These are phyloP conservation scores for Xerus rutilus DNA, from an alignment of 2,797 vertebrate genomes.

Conservation along the genomic window DNA sequence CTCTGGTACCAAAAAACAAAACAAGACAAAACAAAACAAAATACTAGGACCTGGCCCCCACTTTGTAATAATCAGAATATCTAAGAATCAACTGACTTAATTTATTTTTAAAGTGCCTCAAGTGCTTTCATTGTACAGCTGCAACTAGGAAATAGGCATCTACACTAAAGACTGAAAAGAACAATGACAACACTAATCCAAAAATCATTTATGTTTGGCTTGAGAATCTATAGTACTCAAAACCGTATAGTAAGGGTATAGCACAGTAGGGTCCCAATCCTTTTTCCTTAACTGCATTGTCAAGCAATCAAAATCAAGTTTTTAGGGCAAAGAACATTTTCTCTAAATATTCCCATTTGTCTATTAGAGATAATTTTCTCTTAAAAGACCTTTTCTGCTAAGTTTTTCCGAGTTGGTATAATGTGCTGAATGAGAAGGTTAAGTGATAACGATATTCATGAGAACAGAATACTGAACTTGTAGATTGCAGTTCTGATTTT, in stretches of 20 bases:
- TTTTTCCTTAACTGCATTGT: neutral
- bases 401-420: neutral
- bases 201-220: conserved; percentile 1
- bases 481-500: neutral
- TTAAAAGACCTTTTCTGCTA: neutral
- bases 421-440: neutral
- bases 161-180: conserved; percentile 8
- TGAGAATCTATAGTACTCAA: conserved; percentile 33
- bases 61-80: conserved; percentile 15
- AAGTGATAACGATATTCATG: neutral
- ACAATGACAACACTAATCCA: neutral
- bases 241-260: neutral
- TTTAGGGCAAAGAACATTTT: neutral
- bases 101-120: neutral
- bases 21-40: too few relatives aligned
- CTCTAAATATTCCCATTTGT: conserved; percentile 25
- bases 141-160: neutral
- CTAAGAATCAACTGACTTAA: neutral
- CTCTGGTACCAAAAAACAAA: too few relatives aligned
- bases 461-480: conserved; percentile 12
- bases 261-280: neutral
- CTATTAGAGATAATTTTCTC: neutral
- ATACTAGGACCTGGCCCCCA: too few relatives aligned
- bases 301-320: neutral
- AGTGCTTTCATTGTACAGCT: conserved; percentile 7